These are phyloP conservation scores for Cantharis rufa DNA, from an alignment of 2,888 invertebrate genomes.

Conservation along the genomic window DNA sequence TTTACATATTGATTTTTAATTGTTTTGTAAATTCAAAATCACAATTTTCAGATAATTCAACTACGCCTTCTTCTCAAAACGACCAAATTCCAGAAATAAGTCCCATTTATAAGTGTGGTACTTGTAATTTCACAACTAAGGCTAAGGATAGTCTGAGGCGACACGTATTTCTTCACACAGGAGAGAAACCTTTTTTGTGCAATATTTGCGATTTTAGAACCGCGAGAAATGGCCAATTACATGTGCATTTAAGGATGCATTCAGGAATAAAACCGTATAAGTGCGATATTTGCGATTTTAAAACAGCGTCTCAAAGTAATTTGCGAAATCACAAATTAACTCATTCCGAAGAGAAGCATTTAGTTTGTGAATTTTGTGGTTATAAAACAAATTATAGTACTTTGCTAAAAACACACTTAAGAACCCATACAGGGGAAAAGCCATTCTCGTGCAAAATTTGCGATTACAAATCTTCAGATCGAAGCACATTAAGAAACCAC, in stretches of 20 bases:
- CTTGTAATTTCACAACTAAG: neutral
- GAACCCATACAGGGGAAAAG: neutral
- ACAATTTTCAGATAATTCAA: too few relatives aligned
- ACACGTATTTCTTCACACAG: neutral
- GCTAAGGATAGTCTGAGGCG: neutral
- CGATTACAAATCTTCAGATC: neutral
- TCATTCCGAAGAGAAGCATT: neutral
- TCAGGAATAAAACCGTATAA: neutral
- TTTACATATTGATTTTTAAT: too few relatives aligned
- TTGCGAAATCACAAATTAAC: neutral
- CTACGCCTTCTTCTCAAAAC: too few relatives aligned
- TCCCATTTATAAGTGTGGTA: neutral
- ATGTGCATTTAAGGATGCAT: neutral
- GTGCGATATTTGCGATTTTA: neutral
- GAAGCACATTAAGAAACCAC: neutral
- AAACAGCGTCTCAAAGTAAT: neutral
- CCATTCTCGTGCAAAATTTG: neutral
- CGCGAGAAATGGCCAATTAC: neutral
- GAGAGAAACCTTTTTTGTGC: neutral
- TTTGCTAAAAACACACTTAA: neutral
- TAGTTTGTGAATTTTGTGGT: neutral
- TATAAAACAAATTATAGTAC: neutral
- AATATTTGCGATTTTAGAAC: neutral
- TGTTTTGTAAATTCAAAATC: too few relatives aligned
- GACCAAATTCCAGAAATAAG: too few relatives aligned